Evolutionary conservation across 2,797 vertebrate genomes (phyloP).

Genomic region (Xyrichtys novacula): DNA sequence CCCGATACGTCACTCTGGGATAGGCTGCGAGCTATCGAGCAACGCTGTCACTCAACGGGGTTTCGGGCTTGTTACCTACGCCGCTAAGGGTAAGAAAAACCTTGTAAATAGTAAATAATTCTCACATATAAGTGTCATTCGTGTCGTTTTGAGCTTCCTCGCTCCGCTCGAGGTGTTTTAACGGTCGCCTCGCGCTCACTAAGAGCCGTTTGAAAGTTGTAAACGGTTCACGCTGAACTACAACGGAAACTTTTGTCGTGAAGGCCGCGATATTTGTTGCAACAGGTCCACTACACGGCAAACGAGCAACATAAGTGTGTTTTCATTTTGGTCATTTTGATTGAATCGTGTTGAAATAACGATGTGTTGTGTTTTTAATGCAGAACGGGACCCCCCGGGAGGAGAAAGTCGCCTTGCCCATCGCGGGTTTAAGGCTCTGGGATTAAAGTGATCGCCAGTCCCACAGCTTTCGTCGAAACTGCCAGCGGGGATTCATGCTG

Average conservation of each 20-base stretch:
- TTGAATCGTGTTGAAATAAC: background rate
- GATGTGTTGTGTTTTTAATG: constrained; percentile 15
- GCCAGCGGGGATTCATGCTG: constrained; percentile 67
- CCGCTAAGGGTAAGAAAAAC: constrained; percentile 56
- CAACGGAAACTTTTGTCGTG: constrained; percentile 78
- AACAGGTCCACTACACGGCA: constrained; percentile 77
- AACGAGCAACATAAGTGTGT: background rate
- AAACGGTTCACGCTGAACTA: constrained; percentile 63
- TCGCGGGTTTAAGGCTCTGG: constrained; percentile 58
- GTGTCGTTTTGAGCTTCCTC: background rate
- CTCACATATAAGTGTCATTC: accelerated
- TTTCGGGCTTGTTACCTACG: constrained; percentile 49
- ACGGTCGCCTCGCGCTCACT: background rate
- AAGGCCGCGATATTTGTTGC: constrained; percentile 78
- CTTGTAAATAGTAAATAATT: background rate
- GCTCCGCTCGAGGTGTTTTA: background rate
- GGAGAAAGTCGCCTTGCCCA: constrained; percentile 69
- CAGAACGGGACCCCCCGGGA: constrained; percentile 54
- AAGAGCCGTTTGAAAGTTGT: constrained; percentile 61
- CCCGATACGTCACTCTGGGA: constrained; percentile 79
- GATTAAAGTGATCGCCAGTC: constrained; percentile 72
- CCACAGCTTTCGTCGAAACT: constrained; percentile 77
- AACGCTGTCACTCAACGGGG: constrained; percentile 61
- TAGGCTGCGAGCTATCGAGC: constrained; percentile 62
- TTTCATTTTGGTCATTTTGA: background rate